These are phyloP conservation scores for Agrochola macilenta DNA, from an alignment of 2,888 invertebrate genomes.

Conservation along the genomic window DNA sequence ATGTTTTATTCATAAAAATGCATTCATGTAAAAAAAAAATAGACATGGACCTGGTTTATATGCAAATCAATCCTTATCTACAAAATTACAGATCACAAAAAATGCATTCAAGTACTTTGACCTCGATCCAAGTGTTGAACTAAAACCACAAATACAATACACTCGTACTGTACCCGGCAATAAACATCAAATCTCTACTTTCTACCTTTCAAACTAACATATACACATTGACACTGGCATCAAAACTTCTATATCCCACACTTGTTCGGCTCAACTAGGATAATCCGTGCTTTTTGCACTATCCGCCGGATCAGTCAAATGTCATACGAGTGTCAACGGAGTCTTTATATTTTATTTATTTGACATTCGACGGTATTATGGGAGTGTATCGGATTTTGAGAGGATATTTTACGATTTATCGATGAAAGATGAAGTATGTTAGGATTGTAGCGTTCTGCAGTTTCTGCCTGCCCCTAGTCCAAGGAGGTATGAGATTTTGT, in stretches of 20 bases:
- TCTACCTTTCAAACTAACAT: neutral
- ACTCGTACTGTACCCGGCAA: neutral
- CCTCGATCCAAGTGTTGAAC: too few relatives aligned
- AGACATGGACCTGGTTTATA: too few relatives aligned
- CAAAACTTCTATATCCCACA: constrained; percentile 28
- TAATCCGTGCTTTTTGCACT: constrained; percentile 44
- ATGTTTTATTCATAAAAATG: neutral
- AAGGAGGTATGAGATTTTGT: too few relatives aligned
- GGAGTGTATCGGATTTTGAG: neutral
- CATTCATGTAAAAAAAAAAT: too few relatives aligned
- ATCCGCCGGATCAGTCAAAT: constrained; percentile 47
- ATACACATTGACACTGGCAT: neutral
- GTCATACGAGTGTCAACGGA: constrained; percentile 40
- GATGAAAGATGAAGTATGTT: too few relatives aligned
- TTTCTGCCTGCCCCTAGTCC: too few relatives aligned
- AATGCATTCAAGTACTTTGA: neutral
- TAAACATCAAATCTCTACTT: neutral
- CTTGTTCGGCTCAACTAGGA: constrained; percentile 48
- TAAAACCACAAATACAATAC: neutral
- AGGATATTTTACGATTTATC: neutral
- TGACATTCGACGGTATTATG: neutral
- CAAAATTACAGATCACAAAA: neutral
- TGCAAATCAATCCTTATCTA: too few relatives aligned
- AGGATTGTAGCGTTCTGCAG: too few relatives aligned
- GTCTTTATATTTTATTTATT: constrained; percentile 46